These are phyloP conservation scores for Oedothorax gibbosus DNA, from an alignment of 1,140 invertebrate genomes.

Conservation along the genomic window DNA sequence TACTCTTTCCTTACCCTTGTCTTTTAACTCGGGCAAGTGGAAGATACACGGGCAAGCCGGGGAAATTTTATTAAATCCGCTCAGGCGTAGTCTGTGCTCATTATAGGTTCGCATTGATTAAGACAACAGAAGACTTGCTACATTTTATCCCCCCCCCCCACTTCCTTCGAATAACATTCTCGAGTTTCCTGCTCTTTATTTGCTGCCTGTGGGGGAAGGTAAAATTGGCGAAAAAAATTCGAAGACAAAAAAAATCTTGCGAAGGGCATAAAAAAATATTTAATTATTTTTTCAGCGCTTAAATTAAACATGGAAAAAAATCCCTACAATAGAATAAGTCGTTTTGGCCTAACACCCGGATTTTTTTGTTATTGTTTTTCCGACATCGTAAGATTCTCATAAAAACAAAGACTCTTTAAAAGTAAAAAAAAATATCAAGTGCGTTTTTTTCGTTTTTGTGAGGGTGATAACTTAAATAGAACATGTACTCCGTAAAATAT, in stretches of 20 bases:
- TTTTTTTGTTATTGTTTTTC: constrained; percentile 31
- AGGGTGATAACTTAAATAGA: constrained; percentile 8
- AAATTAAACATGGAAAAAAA: constrained; percentile 19
- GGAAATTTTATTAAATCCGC: constrained; percentile 60
- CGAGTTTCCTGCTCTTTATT: constrained; percentile 10
- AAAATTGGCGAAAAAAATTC: neutral
- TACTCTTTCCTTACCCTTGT: neutral
- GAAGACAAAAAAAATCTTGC: constrained; percentile 21
- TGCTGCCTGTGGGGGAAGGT: neutral
- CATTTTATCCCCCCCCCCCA: constrained; percentile 25
- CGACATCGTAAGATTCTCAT: constrained; percentile 29
- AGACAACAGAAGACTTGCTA: constrained; percentile 27
- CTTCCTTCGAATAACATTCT: constrained; percentile 13
- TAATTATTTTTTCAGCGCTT: constrained; percentile 33
- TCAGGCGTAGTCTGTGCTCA: constrained; percentile 43
- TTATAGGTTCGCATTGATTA: constrained; percentile 58
- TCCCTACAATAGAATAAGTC: constrained; percentile 1
- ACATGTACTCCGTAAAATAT: neutral
- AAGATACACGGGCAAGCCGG: constrained; percentile 15
- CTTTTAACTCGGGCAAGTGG: constrained; percentile 12
- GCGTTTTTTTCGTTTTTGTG: constrained; percentile 5
- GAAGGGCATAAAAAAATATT: constrained; percentile 50
- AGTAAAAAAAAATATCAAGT: neutral
- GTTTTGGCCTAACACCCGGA: constrained; percentile 46
- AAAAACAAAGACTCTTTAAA: constrained; percentile 31